phyloP scores from a whole-genome alignment of 1,140 invertebrate genomes.

The Leptinotarsa texana region DNA sequence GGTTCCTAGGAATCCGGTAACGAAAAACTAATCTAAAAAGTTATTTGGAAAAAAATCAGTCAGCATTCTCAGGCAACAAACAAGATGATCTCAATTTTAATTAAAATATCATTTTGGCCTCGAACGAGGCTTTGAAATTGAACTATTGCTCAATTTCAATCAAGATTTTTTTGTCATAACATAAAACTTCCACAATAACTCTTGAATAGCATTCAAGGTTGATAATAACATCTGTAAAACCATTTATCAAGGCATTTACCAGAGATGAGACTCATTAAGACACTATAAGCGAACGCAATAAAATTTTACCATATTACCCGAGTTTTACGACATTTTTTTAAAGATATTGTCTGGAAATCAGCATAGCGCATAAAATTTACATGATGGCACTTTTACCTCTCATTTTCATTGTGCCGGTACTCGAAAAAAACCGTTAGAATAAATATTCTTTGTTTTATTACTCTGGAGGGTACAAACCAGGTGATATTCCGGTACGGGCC shows the following conservation, averaged over 20 bases:
- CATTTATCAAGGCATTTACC: not conserved
- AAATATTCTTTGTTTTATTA: slow-evolving; percentile 1
- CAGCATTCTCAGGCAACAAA: too few species aligned
- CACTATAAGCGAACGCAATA: not conserved
- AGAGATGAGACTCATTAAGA: not conserved
- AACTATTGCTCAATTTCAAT: too few species aligned
- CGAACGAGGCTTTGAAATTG: too few species aligned
- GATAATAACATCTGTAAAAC: not conserved
- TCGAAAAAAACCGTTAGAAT: slow-evolving; percentile 2
- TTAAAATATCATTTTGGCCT: too few species aligned
- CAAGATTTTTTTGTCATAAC: too few species aligned
- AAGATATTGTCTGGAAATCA: not conserved
- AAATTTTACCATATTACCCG: not conserved
- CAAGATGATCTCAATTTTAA: too few species aligned
- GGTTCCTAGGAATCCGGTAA: too few species aligned
- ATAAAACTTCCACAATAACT: too few species aligned
- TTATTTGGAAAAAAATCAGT: too few species aligned
- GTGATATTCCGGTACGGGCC: slow-evolving; percentile 3
- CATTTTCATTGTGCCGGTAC: not conserved
- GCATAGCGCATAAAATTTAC: not conserved
- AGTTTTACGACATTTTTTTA: not conserved
- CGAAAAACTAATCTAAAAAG: too few species aligned
- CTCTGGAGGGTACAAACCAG: not conserved
- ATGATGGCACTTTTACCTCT: not conserved
- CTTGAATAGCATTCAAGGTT: too few species aligned